A percentile compares a stretch with the other conserved stretches of the same genome.
Conservation (phyloP, 2,888 invertebrate species). For the Sarcophaga carnaria region DNA sequence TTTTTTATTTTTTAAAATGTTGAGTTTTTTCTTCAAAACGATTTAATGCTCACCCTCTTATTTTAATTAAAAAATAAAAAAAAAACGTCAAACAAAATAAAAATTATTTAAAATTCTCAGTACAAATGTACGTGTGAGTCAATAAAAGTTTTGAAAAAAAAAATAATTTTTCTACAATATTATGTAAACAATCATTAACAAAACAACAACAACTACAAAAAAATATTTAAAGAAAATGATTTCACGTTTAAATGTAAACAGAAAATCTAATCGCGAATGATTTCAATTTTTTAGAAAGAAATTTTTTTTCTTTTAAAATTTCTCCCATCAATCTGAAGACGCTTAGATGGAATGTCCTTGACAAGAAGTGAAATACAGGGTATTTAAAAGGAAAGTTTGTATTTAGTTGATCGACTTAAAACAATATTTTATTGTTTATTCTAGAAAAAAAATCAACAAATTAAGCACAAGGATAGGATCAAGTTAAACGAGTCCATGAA, state of each 20-base stretch:
- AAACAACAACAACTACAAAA: constrained; percentile 29
- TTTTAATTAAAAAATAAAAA: constrained; percentile 2
- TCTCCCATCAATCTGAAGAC: not conserved
- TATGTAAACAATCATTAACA: constrained; percentile 29
- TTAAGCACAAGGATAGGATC: too few relatives aligned
- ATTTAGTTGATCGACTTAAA: too few relatives aligned
- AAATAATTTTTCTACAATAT: not conserved
- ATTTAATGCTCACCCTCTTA: constrained; percentile 29
- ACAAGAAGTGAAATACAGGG: not conserved
- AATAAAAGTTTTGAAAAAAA: constrained; percentile 25
- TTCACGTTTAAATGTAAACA: constrained; percentile 13
- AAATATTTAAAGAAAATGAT: not conserved
- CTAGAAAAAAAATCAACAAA: too few relatives aligned
- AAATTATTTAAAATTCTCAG: not conserved
- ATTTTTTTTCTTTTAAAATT: not conserved
- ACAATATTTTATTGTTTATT: too few relatives aligned
- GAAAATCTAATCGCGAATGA: not conserved
- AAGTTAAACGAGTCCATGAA: too few relatives aligned
- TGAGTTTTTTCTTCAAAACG: too few relatives aligned
- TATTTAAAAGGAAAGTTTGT: too few relatives aligned
- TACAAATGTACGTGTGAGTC: constrained; percentile 1
- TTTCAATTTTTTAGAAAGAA: constrained; percentile 1
- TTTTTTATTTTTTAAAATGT: too few relatives aligned
- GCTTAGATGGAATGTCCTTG: not conserved
- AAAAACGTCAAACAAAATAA: too few relatives aligned